These are phyloP conservation scores for Drepana falcataria DNA, from an alignment of 2,888 invertebrate species.

Conservation along the genomic window DNA sequence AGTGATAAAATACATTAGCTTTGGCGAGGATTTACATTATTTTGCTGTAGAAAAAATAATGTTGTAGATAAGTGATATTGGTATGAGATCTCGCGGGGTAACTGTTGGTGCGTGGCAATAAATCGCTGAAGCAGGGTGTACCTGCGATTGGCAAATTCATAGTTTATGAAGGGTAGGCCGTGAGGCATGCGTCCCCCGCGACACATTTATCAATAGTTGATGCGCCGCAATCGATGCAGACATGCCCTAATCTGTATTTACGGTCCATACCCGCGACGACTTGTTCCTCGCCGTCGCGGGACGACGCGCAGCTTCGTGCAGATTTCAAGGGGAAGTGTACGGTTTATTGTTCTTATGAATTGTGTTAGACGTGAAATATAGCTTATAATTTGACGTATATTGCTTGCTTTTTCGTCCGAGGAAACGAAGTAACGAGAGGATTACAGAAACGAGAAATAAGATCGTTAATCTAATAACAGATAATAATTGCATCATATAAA, in stretches of 20 bases:
- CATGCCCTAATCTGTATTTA: conserved; percentile 50
- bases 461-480: no score
- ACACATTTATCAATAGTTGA: conserved; percentile 64
- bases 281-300: not conserved
- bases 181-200: conserved; percentile 51
- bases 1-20: not conserved
- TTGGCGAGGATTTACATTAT: not conserved
- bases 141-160: conserved; percentile 68
- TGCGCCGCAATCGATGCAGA: conserved; percentile 61
- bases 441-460: no score
- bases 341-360: not conserved
- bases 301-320: not conserved
- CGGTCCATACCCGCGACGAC: conserved; percentile 22
- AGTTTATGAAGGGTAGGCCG: conserved; percentile 56
- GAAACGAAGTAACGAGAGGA: no score
- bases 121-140: conserved; percentile 66
- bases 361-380: not conserved
- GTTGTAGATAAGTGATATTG: conserved; percentile 37
- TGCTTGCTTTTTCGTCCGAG: no score
- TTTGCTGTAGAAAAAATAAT: conserved; percentile 36
- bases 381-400: no score
- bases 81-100: conserved; percentile 23
- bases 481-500: no score
- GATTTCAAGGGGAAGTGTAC: not conserved
- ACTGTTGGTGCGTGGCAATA: conserved; percentile 51